These are phyloP conservation scores for Forbesichthys papilliferus DNA, from an alignment of 2,113 vertebrate species.

Conservation along the genomic window DNA sequence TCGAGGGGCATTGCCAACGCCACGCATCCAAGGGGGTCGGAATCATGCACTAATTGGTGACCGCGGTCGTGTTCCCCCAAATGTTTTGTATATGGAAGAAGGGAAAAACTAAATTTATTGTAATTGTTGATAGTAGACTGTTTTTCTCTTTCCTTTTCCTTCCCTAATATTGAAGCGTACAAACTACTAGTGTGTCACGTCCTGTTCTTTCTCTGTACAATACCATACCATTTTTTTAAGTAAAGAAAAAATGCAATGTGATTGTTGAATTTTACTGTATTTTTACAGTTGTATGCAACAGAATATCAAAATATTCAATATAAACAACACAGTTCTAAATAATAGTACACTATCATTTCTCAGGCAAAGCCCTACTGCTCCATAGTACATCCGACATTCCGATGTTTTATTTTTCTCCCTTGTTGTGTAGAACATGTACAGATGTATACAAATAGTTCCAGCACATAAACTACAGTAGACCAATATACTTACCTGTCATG, in stretches of 20 bases:
- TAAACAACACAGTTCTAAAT: constrained; percentile 50
- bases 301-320: constrained; percentile 58
- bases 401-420: constrained; percentile 27
- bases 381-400: constrained; percentile 57
- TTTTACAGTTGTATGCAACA: constrained; percentile 83
- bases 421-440: constrained; percentile 48
- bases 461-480: constrained; percentile 15
- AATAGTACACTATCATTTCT: constrained; percentile 66
- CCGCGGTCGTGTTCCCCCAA: constrained; percentile 65
- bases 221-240: constrained; percentile 76
- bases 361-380: constrained; percentile 64
- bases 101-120: constrained; percentile 69
- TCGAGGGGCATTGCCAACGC: constrained; percentile 29
- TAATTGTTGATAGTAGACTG: constrained; percentile 79
- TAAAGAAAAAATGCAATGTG: constrained; percentile 73
- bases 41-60: constrained; percentile 71
- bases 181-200: constrained; percentile 77
- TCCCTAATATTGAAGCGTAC: constrained; percentile 79
- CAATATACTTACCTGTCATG: too few species aligned
- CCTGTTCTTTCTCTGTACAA: constrained; percentile 79
- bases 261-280: constrained; percentile 81
- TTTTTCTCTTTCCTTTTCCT: constrained; percentile 48
- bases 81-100: constrained; percentile 71
- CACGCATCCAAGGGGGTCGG: constrained; percentile 33
- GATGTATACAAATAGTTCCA: constrained; percentile 16